Percentiles rank a stretch among this genome's conserved stretches.
phyloP scores from a whole-genome alignment of 2,113 vertebrate genomes.

The Mungos mungo region DNA sequence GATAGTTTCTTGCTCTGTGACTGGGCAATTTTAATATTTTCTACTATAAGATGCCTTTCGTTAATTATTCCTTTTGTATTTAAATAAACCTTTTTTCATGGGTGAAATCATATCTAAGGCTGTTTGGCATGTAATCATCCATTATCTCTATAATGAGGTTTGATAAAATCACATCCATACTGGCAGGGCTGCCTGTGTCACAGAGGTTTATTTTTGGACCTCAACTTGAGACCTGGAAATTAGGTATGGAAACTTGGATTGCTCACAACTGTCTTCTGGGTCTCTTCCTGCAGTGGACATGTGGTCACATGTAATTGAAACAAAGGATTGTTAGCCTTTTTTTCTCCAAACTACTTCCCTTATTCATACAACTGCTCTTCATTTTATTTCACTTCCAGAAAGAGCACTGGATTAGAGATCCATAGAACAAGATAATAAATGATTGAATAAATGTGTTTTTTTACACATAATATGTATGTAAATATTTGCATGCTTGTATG shows the following conservation, averaged over 20 bases:
- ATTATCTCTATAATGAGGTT: constrained; percentile 39
- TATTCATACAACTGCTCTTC: neutral
- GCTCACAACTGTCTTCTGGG: neutral
- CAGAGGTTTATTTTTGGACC: neutral
- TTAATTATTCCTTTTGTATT: constrained; percentile 28
- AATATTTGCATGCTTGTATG: neutral
- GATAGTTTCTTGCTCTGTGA: neutral
- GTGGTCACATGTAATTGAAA: neutral
- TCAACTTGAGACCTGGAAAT: neutral
- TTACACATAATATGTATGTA: neutral
- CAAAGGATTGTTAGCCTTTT: neutral
- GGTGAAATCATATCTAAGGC: constrained; percentile 51
- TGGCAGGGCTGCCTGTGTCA: neutral
- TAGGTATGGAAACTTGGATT: neutral
- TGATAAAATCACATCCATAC: neutral
- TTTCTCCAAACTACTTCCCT: neutral
- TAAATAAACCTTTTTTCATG: constrained; percentile 47
- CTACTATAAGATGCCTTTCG: neutral
- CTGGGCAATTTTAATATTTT: neutral
- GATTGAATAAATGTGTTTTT: neutral
- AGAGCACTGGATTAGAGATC: neutral
- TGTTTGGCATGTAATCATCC: constrained; percentile 12
- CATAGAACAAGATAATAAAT: neutral
- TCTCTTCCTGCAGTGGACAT: neutral
- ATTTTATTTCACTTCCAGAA: constrained; percentile 27